Base-by-base conservation (phyloP, 2,797 vertebrate genomes). In the Poecilia picta region DNA sequence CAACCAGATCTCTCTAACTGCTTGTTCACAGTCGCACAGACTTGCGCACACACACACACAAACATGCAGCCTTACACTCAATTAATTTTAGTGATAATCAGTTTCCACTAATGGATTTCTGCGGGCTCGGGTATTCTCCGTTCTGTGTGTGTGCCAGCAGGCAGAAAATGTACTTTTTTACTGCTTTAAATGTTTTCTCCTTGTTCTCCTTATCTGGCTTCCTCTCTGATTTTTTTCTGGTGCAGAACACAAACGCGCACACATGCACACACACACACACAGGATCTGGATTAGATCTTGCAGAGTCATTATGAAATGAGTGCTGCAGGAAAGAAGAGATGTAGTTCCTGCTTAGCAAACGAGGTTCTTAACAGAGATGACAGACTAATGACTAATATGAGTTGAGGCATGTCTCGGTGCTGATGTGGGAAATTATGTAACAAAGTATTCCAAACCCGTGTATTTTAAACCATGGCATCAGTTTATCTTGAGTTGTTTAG, bases 71-170 rank as follows among this genome's bases (percentile, higher is more conserved):
- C 83, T 82, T 84, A 85, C 89, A 91, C 87, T 91, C 91, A 95
- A 95, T 96, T 94, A 93, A 95, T 95, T 95, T 94, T 77, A 85
- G 91, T 95, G 95, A 95, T 96, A 95, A 96, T 96, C 95, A 64
- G 84, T 93, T 95, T 95, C 93, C 88, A 86, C 92, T 96, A 95
- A 95, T 96, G 94, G 94, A 93, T 95, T 95, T 91, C 88, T 77
- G 84, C 88, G 91, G 83, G 85, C 79, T 90, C 41, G 79, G 79
- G 91, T 89, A 71, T 88, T 90, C 90, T 93, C 88, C 75, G 33
- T 87, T 85, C 78, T 88, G 87, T 88, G 82, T 79, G 73, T 83
- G 88, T 87, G 93, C 94, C 93, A 92, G 81, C 81, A 91, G 93
- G 90, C 89, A 95, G 90, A 80, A 91, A 94, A 93, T 73, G 47